Conservation (phyloP, 2,888 invertebrate genomes). For the Lasioglossum oenotherae region DNA sequence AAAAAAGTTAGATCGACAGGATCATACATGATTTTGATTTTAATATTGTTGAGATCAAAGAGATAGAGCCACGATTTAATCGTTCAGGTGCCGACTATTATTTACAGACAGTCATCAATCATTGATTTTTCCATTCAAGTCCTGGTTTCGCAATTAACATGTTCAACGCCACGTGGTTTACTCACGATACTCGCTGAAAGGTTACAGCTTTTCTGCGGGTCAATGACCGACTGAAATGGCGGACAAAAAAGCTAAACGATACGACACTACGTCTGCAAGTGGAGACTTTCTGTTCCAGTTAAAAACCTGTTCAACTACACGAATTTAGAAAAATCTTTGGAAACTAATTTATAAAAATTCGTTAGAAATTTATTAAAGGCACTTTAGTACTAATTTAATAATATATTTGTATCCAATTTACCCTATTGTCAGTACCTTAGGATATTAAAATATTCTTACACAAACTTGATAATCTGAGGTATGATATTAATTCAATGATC, state of each 20-base stretch:
- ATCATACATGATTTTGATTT: not conserved
- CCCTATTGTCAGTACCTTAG: too few species aligned
- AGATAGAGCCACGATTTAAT: not conserved
- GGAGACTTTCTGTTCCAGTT: not conserved
- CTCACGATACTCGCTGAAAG: slow-evolving; percentile 31
- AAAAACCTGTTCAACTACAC: not conserved
- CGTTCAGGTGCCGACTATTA: slow-evolving; percentile 7
- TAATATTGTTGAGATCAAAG: not conserved
- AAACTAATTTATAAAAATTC: not conserved
- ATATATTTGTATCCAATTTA: not conserved
- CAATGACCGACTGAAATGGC: not conserved
- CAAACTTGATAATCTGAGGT: not conserved
- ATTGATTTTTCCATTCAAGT: slow-evolving; percentile 10
- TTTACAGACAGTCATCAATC: not conserved
- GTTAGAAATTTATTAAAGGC: not conserved
- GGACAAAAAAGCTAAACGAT: not conserved
- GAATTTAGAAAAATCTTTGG: not conserved
- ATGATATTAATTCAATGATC: not conserved
- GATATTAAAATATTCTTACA: not conserved
- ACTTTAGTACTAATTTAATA: not conserved
- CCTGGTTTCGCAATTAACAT: slow-evolving; percentile 25
- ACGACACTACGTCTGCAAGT: not conserved
- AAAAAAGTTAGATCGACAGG: not conserved
- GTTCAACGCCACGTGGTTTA: slow-evolving; percentile 29
- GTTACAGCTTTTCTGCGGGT: slow-evolving; percentile 19